These are phyloP conservation scores for Pterophyllum scalare DNA, from an alignment of 2,113 vertebrate genomes.

Conservation along the genomic window DNA sequence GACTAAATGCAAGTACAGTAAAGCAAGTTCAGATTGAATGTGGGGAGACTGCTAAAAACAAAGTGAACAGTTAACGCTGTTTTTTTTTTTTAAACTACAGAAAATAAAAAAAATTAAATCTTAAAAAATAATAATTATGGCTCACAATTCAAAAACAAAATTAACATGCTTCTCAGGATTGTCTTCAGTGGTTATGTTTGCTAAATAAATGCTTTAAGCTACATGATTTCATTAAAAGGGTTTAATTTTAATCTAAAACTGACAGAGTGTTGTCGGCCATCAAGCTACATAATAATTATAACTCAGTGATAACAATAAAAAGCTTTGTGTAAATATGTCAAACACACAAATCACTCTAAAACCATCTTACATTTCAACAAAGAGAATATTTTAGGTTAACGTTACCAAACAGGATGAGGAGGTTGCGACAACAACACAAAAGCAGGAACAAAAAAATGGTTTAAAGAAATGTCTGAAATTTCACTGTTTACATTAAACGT, in stretches of 20 bases:
- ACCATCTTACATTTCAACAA: neutral
- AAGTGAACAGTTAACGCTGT: neutral
- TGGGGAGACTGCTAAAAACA: neutral
- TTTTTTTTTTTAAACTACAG: neutral
- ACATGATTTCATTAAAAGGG: constrained; percentile 1
- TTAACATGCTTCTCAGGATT: constrained; percentile 9
- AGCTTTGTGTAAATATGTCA: neutral
- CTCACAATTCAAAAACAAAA: neutral
- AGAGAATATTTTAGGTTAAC: neutral
- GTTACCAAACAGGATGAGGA: neutral
- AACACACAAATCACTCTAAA: neutral
- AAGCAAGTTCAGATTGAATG: neutral
- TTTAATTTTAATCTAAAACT: neutral
- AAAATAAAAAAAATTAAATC: neutral
- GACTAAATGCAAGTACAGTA: neutral
- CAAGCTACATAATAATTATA: neutral
- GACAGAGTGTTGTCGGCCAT: neutral
- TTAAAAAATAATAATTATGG: neutral
- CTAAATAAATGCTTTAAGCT: neutral
- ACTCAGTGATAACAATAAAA: neutral
- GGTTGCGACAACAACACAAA: neutral
- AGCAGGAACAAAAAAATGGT: neutral
- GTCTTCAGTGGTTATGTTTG: neutral
- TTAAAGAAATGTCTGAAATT: neutral
- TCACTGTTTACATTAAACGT: constrained; percentile 2